Evolutionary conservation across 2,797 vertebrate genomes (phyloP).

Genomic region (Sebastes aleutianus): DNA sequence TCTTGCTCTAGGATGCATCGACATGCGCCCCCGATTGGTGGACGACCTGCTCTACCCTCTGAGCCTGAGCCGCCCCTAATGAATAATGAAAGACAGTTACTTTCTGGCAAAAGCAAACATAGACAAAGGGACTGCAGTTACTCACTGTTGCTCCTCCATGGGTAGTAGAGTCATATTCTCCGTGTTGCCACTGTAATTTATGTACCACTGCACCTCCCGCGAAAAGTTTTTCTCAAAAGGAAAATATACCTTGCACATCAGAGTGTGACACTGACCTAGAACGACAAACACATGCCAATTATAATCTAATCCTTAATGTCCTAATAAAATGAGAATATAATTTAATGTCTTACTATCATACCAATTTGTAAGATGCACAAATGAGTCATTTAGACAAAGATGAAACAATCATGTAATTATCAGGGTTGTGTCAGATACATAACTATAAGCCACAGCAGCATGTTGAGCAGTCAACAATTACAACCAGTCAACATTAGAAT

Average conservation of each 20-base stretch:
- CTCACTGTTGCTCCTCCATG: slow-evolving; percentile 37
- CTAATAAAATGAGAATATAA: neutral
- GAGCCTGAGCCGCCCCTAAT: no score
- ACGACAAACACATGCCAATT: neutral
- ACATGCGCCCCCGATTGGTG: no score
- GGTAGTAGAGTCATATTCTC: slow-evolving; percentile 15
- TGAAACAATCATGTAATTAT: neutral
- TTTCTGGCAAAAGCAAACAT: neutral
- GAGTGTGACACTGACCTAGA: slow-evolving; percentile 79
- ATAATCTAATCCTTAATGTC: neutral
- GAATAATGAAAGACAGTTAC: neutral
- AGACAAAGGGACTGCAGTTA: neutral
- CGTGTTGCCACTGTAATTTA: slow-evolving; percentile 39
- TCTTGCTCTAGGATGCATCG: no score
- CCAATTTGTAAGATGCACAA: neutral
- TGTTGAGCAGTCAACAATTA: neutral
- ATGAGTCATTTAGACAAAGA: neutral
- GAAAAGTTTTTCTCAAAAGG: slow-evolving; percentile 69
- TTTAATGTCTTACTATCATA: neutral
- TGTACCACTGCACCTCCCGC: slow-evolving; percentile 77
- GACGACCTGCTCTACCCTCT: no score
- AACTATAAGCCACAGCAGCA: neutral
- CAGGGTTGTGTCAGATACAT: neutral
- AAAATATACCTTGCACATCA: slow-evolving; percentile 82
- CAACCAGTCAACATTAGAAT: neutral